Evolutionary conservation across 2,888 invertebrate genomes (phyloP), one percentile per base, ranked within the genome.

Genomic region (Pardosa pseudoannulata): DNA sequence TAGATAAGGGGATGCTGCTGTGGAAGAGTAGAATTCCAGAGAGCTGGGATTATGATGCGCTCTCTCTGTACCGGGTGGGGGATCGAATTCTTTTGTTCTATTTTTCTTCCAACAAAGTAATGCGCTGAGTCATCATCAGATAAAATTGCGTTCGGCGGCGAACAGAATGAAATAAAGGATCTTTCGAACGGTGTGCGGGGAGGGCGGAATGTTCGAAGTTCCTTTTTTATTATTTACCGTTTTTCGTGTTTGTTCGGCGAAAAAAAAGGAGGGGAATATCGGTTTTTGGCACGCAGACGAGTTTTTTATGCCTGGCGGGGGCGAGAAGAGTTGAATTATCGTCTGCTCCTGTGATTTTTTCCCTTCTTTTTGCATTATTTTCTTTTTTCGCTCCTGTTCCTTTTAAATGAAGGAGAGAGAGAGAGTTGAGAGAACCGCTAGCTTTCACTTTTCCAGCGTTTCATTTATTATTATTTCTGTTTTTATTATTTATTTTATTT

Each of bases 71-170:
- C 6, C 23, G 23, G 23, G 23, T 6, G 23, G 56, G 56, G 23
- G 5, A 2, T 46, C 46, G 56, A 56, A 16, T 56, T 83, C 78
- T 39, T 83, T 83, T 83, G 83, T 85, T 85, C 83, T 85, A 78
- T 85, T 79, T 23, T 71, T 76, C 72, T n/a, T 36, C 31, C 56
- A 41, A 74, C 50, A 67, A 28, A 50, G 78, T 73, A 85, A 85
- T 73, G 78, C 73, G 83, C 83, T 85, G 83, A 85, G 56, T 85
- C 83, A 85, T 46, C 74, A 56, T 11, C 13, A 73, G 78, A 67
- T 85, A 73, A 46, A 73, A 78, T 73, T 85, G 78, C 78, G 62
- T 39, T 73, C 50, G 73, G 28, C n/a, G 67, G 56, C 41, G 67
- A 76, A 78, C 7, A 46, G 46, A 78, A 75, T 62, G 64, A 70